Conservation (phyloP, 1,140 invertebrate species). For the Chymomyza costata region DNA sequence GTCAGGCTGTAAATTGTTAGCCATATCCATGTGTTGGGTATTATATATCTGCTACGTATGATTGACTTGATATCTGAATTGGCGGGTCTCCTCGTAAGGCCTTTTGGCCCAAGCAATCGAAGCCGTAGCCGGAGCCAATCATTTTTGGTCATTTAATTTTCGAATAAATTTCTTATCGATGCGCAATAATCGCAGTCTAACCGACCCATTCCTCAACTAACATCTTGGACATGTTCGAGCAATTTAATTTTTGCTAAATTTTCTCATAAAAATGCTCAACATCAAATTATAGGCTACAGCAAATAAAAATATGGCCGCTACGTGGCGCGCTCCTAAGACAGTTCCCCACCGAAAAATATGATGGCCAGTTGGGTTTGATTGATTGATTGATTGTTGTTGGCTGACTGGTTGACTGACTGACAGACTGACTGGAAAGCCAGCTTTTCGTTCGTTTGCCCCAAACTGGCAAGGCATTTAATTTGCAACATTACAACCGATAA, state of each 20-base stretch:
- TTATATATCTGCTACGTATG: too few species aligned
- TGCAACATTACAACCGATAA: conserved; percentile 73
- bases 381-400: conserved; percentile 54
- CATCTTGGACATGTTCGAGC: conserved; percentile 53
- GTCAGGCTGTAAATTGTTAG: conserved; percentile 44
- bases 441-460: background rate
- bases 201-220: background rate
- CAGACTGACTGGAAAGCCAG: conserved; percentile 30
- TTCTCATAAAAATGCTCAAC: conserved; percentile 71
- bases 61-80: too few species aligned
- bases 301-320: conserved; percentile 2
- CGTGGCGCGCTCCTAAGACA: background rate
- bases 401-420: conserved; percentile 11
- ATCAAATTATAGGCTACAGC: conserved; percentile 58
- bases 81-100: too few species aligned
- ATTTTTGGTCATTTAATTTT: conserved; percentile 64
- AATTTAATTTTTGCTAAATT: conserved; percentile 71
- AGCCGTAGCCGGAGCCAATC: too few species aligned
- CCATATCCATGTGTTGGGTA: too few species aligned
- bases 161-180: conserved; percentile 67
- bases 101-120: too few species aligned
- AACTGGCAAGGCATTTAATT: conserved; percentile 56
- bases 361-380: conserved; percentile 65
- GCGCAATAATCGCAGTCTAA: conserved; percentile 36
- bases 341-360: conserved; percentile 17